These are phyloP conservation scores for Dermochelys coriacea DNA, from an alignment of 2,797 vertebrate species.

Conservation along the genomic window DNA sequence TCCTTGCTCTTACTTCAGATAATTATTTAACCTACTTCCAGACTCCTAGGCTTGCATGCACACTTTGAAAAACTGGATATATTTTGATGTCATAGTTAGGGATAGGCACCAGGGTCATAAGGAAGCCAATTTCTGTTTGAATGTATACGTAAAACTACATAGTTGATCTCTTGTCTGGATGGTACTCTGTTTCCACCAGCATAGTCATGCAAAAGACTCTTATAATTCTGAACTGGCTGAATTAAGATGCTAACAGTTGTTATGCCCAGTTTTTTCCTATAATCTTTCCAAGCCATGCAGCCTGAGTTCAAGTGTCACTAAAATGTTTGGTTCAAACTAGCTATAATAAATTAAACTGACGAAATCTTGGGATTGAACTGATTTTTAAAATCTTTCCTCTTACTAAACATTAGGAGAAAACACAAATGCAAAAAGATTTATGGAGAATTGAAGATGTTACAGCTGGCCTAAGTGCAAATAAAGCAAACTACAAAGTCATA, in stretches of 20 bases:
- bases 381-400: background rate
- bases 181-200: background rate
- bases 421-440: conserved; percentile 95
- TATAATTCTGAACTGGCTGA: background rate
- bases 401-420: conserved; percentile 87
- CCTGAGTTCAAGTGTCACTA: background rate
- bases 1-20: background rate
- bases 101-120: too few species aligned
- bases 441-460: conserved; percentile 98
- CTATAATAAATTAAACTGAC: background rate
- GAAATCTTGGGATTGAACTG: background rate
- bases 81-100: too few species aligned
- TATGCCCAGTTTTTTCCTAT: background rate
- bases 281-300: background rate
- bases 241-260: background rate
- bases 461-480: conserved; percentile 94
- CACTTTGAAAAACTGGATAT: conserved; percentile 3
- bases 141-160: background rate
- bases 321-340: background rate
- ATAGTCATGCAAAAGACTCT: background rate
- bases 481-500: conserved; percentile 95
- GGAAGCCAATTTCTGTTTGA: background rate
- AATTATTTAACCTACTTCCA: background rate
- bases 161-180: background rate
- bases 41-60: background rate